A percentile compares a stretch with the other conserved stretches of the same genome.
Evolutionary conservation across 2,113 vertebrate genomes (phyloP).

Genomic region (Acanthisitta chloris): DNA sequence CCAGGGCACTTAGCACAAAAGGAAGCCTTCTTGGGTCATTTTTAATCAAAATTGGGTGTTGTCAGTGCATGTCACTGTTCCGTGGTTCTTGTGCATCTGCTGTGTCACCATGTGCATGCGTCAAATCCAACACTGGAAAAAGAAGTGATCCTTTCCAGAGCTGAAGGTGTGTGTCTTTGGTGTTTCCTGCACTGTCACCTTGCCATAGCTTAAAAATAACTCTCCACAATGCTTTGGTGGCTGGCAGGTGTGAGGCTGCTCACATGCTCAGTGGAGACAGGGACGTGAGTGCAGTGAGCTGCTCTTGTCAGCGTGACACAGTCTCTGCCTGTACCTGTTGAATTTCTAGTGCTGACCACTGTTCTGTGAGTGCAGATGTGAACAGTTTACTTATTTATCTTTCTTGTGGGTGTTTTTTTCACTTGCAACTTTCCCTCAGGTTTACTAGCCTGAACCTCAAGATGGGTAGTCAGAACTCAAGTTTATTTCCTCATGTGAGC

Average conservation of each 20-base stretch:
- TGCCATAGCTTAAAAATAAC: accelerated
- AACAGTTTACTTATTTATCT: neutral
- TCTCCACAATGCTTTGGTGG: neutral
- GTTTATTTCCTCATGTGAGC: neutral
- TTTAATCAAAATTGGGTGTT: neutral
- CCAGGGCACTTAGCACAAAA: neutral
- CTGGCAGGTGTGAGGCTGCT: neutral
- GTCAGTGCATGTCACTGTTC: neutral
- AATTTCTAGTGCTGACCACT: neutral
- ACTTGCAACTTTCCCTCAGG: neutral
- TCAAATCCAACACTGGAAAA: neutral
- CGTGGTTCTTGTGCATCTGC: accelerated
- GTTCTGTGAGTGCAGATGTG: neutral
- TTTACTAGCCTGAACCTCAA: neutral
- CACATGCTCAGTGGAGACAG: accelerated
- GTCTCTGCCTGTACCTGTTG: neutral
- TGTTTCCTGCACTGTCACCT: neutral
- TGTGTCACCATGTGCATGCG: accelerated
- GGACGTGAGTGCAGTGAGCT: accelerated
- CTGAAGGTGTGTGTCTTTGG: no score
- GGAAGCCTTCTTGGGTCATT: neutral
- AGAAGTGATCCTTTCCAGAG: neutral
- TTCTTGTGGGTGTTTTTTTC: neutral
- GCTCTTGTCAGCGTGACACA: accelerated
- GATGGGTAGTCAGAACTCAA: neutral